Evolutionary conservation across 2,797 vertebrate species (phyloP), one percentile per base, ranked within the genome.

Genomic region (Tarsius wallacei): DNA sequence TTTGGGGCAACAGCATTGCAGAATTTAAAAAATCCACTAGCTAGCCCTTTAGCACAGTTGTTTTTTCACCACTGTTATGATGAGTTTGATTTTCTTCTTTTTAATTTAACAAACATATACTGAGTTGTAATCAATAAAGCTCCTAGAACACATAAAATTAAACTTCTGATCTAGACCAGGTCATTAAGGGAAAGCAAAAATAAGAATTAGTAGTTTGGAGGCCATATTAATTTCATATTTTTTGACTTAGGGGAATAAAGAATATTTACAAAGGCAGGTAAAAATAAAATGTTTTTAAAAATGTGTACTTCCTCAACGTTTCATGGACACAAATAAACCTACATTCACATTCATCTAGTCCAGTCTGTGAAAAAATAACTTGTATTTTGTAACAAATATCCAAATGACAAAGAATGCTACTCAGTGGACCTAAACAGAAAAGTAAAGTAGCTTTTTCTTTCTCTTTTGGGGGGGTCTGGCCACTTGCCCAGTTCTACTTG

Each of bases 401-500:
- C 83, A 63, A 83, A 71, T 28, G 47, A 26, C 63, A 70, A 97
- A 88, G 94, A 97, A 94, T 33, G 74, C 88, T 93, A 57, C 14
- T 49, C 5, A 93, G 6, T 82, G 53, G 81, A 78, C 3, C n/a
- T 13, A 77, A 63, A 83, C 0, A 0, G 82, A 10, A 96, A 51
- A 82, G 90, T 87, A 71, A 96, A 96, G 70, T 19, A 83, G 82
- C 1, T 31, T 95, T 96, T 96, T 98, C 61, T 96, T 91, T 83
- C 82, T 80, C 31, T 2, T 42, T 42, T 3, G 42, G 42, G 5
- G 11, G 84, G 47, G 0, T 0, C 0, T 31, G 97, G 97, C 93
- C 71, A 49, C 1, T 64, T 92, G 89, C 98, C 97, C 51, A 4
- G 71, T 42, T 97, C 96, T 2, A 78, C 93, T 85, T 96, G 86